Conservation (phyloP, 2,888 invertebrate genomes). For the Trachelus tabidus region DNA sequence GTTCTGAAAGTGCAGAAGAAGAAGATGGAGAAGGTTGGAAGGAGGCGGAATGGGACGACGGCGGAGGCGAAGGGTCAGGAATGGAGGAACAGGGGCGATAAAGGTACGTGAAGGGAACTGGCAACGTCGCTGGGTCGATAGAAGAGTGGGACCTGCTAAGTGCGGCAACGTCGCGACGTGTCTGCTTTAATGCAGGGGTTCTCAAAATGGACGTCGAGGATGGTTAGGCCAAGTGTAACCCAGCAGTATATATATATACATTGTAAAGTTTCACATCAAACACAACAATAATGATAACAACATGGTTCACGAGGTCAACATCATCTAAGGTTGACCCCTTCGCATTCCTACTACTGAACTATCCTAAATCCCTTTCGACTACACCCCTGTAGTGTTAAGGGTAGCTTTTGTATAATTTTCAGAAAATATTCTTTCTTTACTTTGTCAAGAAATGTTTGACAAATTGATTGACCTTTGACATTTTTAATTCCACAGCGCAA, state of each 20-base stretch:
- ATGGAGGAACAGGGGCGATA: slow-evolving; percentile 55
- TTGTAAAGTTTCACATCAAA: not conserved
- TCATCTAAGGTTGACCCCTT: not conserved
- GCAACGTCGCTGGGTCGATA: slow-evolving; percentile 65
- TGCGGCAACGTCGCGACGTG: slow-evolving; percentile 58
- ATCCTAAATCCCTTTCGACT: not conserved
- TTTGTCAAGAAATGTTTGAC: too few relatives aligned
- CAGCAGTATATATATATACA: not conserved
- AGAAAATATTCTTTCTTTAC: not conserved
- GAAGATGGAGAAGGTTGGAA: slow-evolving; percentile 18
- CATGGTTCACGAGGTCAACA: not conserved
- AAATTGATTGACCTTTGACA: not conserved
- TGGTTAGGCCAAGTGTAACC: not conserved
- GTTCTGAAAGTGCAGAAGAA: slow-evolving; percentile 16
- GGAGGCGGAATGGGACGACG: slow-evolving; percentile 11
- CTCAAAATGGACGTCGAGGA: slow-evolving; percentile 38
- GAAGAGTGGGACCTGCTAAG: slow-evolving; percentile 55
- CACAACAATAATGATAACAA: not conserved
- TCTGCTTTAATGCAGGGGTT: slow-evolving; percentile 57
- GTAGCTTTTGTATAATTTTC: not conserved
- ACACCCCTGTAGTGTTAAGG: not conserved
- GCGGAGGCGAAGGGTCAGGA: slow-evolving; percentile 14
- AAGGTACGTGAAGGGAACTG: slow-evolving; percentile 57
- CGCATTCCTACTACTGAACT: not conserved
- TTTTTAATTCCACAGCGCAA: not conserved